Evolutionary conservation across 2,797 vertebrate species (phyloP), one percentile per base, ranked within the genome.

Genomic region (Enteromius radiatus): DNA sequence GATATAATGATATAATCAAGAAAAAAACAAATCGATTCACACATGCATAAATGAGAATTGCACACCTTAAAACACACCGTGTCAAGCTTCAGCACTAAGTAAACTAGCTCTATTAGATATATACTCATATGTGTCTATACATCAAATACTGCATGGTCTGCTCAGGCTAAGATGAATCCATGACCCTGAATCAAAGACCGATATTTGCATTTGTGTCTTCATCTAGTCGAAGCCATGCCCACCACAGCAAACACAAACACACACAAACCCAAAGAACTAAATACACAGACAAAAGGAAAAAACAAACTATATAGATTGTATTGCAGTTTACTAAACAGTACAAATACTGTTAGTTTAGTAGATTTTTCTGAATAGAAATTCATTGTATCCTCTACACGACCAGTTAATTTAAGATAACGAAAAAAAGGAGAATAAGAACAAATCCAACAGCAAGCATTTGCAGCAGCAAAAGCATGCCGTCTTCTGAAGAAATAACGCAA

Each of bases 41-140:
- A 98, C 97, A 98, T 99, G 97, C 98, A 99, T 98, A 98, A 98
- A 97, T 97, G 96, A 97, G 95, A 96, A 98, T 97, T 98, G 96
- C 98, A 99, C 97, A 97, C 96, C 94, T 96, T 96, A 94, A 94
- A 98, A 97, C 96, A 96, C 96, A 96, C 96, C 94, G 96, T 95
- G 96, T 98, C 97, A 99, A 99, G 97, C 96, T 96, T 98, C 96
- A 95, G 97, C 94, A 97, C 96, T 97, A 97, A 97, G 97, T 97
- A 97, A 94, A 95, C 96, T 94, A 95, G 95, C 95, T 96, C 96
- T 96, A 94, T 92, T 92, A 92, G 94, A 93, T 94, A 93, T 92
- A 91, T 80, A 47, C 28, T 54, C 76, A 80, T 68, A 92, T 89
- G 90, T 91, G 91, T 92, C 90, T 92, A 89, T 93, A 92, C 94